Conservation (phyloP, 2,113 vertebrate species). For the Colossoma macropomum region DNA sequence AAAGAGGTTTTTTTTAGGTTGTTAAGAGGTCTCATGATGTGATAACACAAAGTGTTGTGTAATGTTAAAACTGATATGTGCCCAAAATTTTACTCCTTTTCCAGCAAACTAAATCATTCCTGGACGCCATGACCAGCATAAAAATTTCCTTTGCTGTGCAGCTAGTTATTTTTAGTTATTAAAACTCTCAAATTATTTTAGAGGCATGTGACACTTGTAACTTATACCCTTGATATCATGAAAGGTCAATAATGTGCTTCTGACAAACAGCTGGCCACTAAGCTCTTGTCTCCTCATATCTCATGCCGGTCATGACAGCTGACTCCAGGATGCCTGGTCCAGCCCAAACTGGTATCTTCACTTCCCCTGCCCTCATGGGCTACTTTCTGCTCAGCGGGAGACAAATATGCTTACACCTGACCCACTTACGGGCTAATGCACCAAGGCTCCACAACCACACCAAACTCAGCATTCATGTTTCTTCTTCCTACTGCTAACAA, state of each 20-base stretch:
- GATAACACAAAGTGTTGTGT: no score
- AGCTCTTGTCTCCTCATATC: background rate
- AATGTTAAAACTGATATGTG: no score
- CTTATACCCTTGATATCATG: background rate
- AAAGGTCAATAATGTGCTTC: background rate
- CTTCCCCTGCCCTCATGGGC: background rate
- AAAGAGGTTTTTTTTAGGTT: no score
- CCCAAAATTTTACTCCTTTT: no score
- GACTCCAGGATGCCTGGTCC: background rate
- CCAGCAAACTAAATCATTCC: no score
- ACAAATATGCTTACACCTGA: slow-evolving; percentile 49
- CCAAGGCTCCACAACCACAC: slow-evolving; percentile 17
- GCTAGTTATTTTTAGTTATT: slow-evolving; percentile 2
- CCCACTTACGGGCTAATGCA: slow-evolving; percentile 38
- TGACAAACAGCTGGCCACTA: slow-evolving; percentile 7
- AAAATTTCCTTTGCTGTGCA: background rate
- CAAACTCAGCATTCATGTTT: background rate
- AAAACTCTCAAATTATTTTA: background rate
- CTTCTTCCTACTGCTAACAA: background rate
- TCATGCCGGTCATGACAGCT: background rate
- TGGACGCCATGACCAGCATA: no score
- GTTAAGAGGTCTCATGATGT: no score
- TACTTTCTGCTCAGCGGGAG: slow-evolving; percentile 3
- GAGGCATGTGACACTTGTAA: background rate
- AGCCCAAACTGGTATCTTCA: background rate